Conservation (phyloP, 2,888 invertebrate genomes). For the Ditula angustiorana region DNA sequence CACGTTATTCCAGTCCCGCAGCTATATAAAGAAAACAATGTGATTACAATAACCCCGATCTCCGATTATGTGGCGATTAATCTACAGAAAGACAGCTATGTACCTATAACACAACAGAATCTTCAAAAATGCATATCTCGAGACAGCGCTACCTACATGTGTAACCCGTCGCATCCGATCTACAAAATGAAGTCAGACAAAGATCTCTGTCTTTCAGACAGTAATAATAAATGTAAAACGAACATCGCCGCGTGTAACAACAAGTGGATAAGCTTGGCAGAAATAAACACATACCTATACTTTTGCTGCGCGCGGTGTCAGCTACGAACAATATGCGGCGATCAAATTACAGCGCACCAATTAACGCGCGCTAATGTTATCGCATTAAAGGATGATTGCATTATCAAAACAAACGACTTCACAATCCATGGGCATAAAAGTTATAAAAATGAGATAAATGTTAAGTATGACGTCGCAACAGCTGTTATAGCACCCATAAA, state of each 20-base stretch:
- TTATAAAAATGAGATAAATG: not conserved
- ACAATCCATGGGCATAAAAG: not conserved
- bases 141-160: not conserved
- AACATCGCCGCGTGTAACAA: not conserved
- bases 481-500: conserved; percentile 8
- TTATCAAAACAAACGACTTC: conserved; percentile 10
- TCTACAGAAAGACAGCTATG: not conserved
- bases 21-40: not conserved
- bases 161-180: not conserved
- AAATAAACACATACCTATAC: not conserved
- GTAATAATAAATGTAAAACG: not conserved
- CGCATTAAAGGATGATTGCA: not conserved
- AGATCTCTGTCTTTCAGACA: not conserved
- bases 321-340: conserved; percentile 7
- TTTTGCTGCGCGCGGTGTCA: conserved; percentile 7
- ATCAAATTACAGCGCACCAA: conserved; percentile 4
- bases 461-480: not conserved
- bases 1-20: not conserved
- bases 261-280: not conserved
- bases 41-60: not conserved
- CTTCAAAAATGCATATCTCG: not conserved
- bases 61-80: not conserved
- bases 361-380: not conserved
- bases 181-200: not conserved
- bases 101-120: no score